These are phyloP conservation scores for Schlechtendalia chinensis DNA, from an alignment of 1,140 invertebrate genomes.

Conservation along the genomic window DNA sequence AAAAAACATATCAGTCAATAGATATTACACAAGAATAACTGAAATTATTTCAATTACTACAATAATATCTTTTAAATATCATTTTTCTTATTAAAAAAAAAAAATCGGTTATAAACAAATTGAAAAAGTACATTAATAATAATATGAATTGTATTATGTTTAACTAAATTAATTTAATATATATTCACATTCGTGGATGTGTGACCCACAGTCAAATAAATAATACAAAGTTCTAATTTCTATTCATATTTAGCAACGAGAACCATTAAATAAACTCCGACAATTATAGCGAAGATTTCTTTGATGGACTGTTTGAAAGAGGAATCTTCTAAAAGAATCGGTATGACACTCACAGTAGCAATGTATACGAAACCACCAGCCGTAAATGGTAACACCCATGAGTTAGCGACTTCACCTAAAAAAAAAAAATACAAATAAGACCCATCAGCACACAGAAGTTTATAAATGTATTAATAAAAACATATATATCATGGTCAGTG, in stretches of 20 bases:
- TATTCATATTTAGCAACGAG: constrained; percentile 84
- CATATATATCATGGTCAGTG: no score
- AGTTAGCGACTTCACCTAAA: constrained; percentile 71
- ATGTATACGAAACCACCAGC: constrained; percentile 98
- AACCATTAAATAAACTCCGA: constrained; percentile 90
- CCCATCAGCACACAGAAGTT: no score
- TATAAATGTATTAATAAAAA: no score
- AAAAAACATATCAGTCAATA: constrained; percentile 1
- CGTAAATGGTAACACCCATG: constrained; percentile 91
- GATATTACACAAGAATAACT: not conserved
- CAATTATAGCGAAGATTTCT: constrained; percentile 78
- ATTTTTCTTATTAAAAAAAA: not conserved
- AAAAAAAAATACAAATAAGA: constrained; percentile 51
- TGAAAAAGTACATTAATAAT: not conserved
- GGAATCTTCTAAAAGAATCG: constrained; percentile 83
- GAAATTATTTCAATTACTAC: not conserved
- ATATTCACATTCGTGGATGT: not conserved
- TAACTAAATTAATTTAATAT: not conserved
- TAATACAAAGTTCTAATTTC: constrained; percentile 54
- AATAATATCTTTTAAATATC: not conserved
- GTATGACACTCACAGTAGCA: constrained; percentile 93
- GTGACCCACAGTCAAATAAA: constrained; percentile 3
- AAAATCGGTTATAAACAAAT: constrained; percentile 4
- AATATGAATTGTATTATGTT: not conserved
- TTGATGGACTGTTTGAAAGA: constrained; percentile 81